Base-by-base conservation (phyloP, 1,140 invertebrate genomes). In the Philaenus spumarius region DNA sequence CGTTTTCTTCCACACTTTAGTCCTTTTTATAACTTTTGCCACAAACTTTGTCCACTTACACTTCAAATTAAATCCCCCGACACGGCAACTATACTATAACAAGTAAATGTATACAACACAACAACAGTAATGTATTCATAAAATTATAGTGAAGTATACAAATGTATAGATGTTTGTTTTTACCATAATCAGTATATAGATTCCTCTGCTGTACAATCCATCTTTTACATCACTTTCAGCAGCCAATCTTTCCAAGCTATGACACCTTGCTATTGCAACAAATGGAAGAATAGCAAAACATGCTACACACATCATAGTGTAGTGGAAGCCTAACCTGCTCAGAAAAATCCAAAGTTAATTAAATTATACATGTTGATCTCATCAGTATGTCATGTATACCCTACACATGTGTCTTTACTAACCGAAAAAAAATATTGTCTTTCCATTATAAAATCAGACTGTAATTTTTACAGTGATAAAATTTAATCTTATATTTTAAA, bases 161-260 rank as follows among this genome's bases (percentile, higher is more conserved):
- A 2, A n/a, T n/a, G n/a, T n/a, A n/a, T n/a, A n/a, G n/a, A n/a
- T n/a, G n/a, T n/a, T n/a, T n/a, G n/a, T n/a, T n/a, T n/a, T 77
- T 71, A 92, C 89, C 77, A 90, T 86, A 15, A 82, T 81, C 15
- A 91, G 61, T 43, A 93, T 84, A 67, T 89, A 93, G 6, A 87
- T 77, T 46, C 84, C 81, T 69, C 87, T 79, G 6, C 85, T 81
- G 68, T 94, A 95, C 0, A 94, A 72, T 14, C 84, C 82, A 64
- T 92, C 82, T 20, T 80, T 78, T 23, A 94, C 81, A 66, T 95
- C 92, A 45, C 87, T 80, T 65, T 87, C 82, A 0, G 93, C 81
- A 58, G 84, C 82, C 0, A 77, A 75, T 40, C 87, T 80, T 68
- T 83, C 80, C 43, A 79, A 78, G 63, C 82, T 73, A 26, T 64